Evolutionary conservation across 2,888 invertebrate species (phyloP).

Genomic region (Nymphalis urticae): DNA sequence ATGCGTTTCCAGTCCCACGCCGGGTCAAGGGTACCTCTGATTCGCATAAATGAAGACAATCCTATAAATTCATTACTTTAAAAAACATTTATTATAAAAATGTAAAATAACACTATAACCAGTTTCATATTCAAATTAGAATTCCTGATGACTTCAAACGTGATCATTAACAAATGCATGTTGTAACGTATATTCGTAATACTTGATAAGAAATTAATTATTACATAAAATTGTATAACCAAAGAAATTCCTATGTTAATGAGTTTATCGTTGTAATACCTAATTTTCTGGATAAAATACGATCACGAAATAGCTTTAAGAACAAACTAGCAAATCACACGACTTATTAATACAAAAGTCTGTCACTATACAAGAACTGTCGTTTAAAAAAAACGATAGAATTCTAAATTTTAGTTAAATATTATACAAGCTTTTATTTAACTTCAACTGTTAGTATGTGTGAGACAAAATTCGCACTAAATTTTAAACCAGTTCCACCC

Average conservation of each 20-base stretch:
- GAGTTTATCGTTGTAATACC: neutral
- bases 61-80: neutral
- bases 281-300: neutral
- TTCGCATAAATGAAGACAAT: constrained; percentile 18
- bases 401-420: neutral
- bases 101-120: neutral
- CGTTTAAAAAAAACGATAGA: neutral
- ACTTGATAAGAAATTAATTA: neutral
- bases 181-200: constrained; percentile 4
- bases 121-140: constrained; percentile 3
- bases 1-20: constrained; percentile 61
- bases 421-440: neutral
- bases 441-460: neutral
- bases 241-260: neutral
- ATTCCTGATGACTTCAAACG: constrained; percentile 2
- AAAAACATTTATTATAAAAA: neutral
- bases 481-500: too few species aligned
- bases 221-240: neutral
- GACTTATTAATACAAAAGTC: neutral
- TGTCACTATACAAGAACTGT: too few species aligned
- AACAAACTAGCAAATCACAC: neutral
- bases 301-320: neutral
- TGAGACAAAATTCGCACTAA: too few species aligned
- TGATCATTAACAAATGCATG: neutral
- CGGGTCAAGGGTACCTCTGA: constrained; percentile 63